Base-by-base conservation (phyloP, 2,113 vertebrate genomes). In the Spea multiplicata region DNA sequence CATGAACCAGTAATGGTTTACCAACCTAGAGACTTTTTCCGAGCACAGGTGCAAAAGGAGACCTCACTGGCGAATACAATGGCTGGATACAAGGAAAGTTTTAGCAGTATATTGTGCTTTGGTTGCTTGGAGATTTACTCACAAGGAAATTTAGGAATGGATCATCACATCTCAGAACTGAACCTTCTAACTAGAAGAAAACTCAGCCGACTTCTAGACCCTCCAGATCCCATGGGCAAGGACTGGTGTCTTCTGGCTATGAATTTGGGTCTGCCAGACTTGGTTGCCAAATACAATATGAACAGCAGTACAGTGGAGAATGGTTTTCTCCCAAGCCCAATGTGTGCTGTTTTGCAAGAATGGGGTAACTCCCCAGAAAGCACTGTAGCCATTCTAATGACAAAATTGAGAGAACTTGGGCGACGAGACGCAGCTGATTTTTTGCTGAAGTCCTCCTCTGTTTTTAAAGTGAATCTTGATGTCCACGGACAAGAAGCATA, bases 201-300 rank as follows among this genome's bases (percentile, higher is more conserved):
- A 84, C 90, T 99, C 4, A 94, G 96, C 75, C 94, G 96, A 78
- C 91, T 99, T 88, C 88, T 99, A 85, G 97, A 99, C 91, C 95
- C 95, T 0, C 97, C 95, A 0, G 97, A 99, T 83, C 94, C 97
- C 45, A 92, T 99, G 86, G 97, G 97, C 66, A 99, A 99, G 86
- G 97, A 99, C 81, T 99, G 97, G 96, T 99, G 97, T 88, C 94
- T 99, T 87, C 91, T 99, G 46, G 97, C 97, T 84, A 99, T 98
- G 96, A 99, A 98, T 89, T 87, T 99, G 70, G 96, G 96, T 78
- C 95, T 99, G 64, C 93, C 94, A 0, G 96, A 99, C 4, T 88
- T 99, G 71, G 96, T 98, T 85, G 97, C 97, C 76, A 97, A 96
- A 81, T 91, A 97, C 81, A 94, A 96, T 84, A 90, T 84, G 75